Conservation (phyloP, 37 sponge, comb jelly and placozoan species). For the Mnemiopsis leidyi region DNA sequence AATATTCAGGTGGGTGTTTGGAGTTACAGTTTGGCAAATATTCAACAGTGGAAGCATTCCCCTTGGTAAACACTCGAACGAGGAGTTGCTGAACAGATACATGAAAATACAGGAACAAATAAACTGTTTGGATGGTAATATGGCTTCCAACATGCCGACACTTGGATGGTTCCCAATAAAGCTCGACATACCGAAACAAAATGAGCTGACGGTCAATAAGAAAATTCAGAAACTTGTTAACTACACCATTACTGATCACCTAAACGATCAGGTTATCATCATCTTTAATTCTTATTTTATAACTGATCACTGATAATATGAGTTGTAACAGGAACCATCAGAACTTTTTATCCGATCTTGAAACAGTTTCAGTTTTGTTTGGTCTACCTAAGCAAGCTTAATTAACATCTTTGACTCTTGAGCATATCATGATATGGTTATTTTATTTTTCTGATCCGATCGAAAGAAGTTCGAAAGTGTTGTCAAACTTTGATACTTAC, state of each 20-base stretch:
- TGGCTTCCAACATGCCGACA: neutral
- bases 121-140: neutral
- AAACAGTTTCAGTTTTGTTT: too few relatives aligned
- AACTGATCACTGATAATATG: too few relatives aligned
- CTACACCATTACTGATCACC: neutral
- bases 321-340: too few relatives aligned
- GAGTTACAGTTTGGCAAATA: constrained; percentile 47
- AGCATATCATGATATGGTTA: too few relatives aligned
- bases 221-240: constrained; percentile 38
- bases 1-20: constrained; percentile 62
- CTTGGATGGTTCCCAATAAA: constrained; percentile 34
- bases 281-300: too few relatives aligned
- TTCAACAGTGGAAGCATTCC: constrained; percentile 60
- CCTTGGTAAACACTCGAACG: neutral
- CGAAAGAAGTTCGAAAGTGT: too few relatives aligned
- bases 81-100: constrained; percentile 32
- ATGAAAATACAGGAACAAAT: neutral
- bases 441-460: too few relatives aligned
- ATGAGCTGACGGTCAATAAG: neutral
- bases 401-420: too few relatives aligned
- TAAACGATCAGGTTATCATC: neutral
- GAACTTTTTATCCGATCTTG: too few relatives aligned
- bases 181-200: constrained; percentile 28
- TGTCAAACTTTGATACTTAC: neutral
- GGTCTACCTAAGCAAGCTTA: too few relatives aligned